Percentiles rank a stretch among this genome's conserved stretches.
These are phyloP conservation scores for Caenorhabditis sp. DNA, from an alignment of 2,888 invertebrate species.

Conservation along the genomic window DNA sequence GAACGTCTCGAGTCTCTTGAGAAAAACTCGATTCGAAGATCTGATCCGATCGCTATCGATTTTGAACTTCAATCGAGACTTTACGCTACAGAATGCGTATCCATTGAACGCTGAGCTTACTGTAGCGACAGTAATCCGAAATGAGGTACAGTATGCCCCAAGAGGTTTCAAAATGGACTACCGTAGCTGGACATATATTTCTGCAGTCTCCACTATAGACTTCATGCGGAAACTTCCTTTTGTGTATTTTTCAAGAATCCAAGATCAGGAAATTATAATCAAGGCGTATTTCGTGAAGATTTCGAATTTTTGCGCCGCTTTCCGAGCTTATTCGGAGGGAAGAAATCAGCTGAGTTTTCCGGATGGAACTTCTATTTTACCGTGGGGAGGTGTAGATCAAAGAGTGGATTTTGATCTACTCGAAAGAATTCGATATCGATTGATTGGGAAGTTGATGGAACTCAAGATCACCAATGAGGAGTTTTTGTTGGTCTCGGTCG, in stretches of 20 bases:
- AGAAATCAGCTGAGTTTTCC: background rate
- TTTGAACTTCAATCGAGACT: background rate
- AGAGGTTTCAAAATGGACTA: background rate
- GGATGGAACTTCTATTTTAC: slow-evolving; percentile 11
- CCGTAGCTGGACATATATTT: background rate
- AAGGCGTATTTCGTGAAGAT: background rate
- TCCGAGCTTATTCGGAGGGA: background rate
- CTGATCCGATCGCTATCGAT: background rate
- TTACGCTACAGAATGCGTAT: background rate
- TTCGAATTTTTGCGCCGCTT: background rate
- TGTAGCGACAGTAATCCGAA: background rate
- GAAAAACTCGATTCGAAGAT: background rate
- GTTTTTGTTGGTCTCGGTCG: slow-evolving; percentile 10
- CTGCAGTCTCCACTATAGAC: slow-evolving; percentile 23
- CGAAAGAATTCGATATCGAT: slow-evolving; percentile 1
- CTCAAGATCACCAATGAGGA: slow-evolving; percentile 25
- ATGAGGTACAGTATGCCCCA: background rate
- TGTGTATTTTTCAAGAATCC: background rate
- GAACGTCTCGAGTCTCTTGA: background rate
- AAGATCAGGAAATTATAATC: slow-evolving; percentile 1
- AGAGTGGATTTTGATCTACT: background rate
- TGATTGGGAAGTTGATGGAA: slow-evolving; percentile 8
- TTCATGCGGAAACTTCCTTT: slow-evolving; percentile 16
- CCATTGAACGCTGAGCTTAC: background rate
- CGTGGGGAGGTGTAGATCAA: background rate